Evolutionary conservation across 2,113 vertebrate species (phyloP), one percentile per base, ranked within the genome.

Genomic region (Bombycilla garrulus): DNA sequence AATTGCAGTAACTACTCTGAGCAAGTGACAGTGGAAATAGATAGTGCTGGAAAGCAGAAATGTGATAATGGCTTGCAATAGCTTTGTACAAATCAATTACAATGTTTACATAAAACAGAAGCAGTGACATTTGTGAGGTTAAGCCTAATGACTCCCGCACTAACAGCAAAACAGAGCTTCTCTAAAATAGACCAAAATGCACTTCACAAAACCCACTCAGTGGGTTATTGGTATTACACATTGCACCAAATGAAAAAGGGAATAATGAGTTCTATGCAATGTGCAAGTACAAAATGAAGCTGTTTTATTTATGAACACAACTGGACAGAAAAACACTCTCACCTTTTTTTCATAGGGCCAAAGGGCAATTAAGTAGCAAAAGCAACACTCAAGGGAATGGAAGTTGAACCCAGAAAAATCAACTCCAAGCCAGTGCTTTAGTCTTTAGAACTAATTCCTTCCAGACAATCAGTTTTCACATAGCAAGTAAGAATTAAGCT

Each of bases 1-100:
- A 94, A 86, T 67, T 93, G 58, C 70, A 77, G 62, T 56, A 92
- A 90, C 66, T 91, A 76, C 66, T 92, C 62, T 61, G 50, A 91
- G 56, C 47, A 90, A 90, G 47, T n/a, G 12, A n/a, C 18, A 90
- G 20, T 26, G 22, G 54, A 81, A 65, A 77, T 10, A 81, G 45
- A 76, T 2, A 76, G 53, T 47, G 71, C 33, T 61, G 45, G 38
- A 58, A 95, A 94, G 29, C 20, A 93, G 47, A 71, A 88, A 64
- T 22, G 31, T 13, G 29, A 73, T n/a, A 80, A 58, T 31, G 42
- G 47, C 19, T 91, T 88, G 62, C 74, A 77, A 77, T 8, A 72
- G 62, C 74, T 80, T 73, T 88, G 61, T 42, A 80, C 62, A 92
- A 95, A 90, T 91, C 70, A 86, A 64, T 78, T 74, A 60, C 2